Evolutionary conservation across 53 echinoderm and acorn worm genomes (phyloP), one percentile per base, ranked within the genome.

Genomic region (Stichopus horrens): DNA sequence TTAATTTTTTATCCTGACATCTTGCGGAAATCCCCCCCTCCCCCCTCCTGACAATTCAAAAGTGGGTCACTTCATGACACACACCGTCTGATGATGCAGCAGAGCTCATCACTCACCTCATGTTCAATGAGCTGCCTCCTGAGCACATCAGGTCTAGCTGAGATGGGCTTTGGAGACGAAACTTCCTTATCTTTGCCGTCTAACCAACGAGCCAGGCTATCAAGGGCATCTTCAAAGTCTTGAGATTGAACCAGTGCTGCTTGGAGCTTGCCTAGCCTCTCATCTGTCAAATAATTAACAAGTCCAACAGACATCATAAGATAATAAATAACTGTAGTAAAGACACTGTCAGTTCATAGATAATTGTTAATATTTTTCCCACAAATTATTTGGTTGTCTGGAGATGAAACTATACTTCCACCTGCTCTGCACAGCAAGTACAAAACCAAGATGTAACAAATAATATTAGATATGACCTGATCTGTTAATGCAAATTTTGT

Each of bases 191-290:
- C 99, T 83, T 96, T 96, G 68, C 77, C 86, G 53, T 94, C 96
- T 68, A 99, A 88, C 99, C 99, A 99, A 23, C 92, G 90, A 23
- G 92, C 57, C 96, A 99, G 94, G 91, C 58, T 92, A 74, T 92
- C 88, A 57, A 79, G 91, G 59, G 99, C 93, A 76, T 99, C 96
- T 82, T 99, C 99, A 91, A 99, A 99, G 92, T 99, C 99, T 90
- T 96, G 87, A 52, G 96, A 94, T 76, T 99, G 99, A 58, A 99
- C 90, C 51, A 99, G 85, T 19, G 96, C 99, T 9, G 99, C 99
- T 86, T 99, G 99, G 5, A 99, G 93, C 86, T 99, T 99, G 23
- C 99, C 99, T 87, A 94, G 94, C 76, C 99, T 86, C 90, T 99
- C 99, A 92, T 99, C 99, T 99, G 86, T 4, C 87, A 83, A 88